These are phyloP conservation scores for Hirtodrosophila trivittata DNA, from an alignment of 2,888 invertebrate species.

Conservation along the genomic window DNA sequence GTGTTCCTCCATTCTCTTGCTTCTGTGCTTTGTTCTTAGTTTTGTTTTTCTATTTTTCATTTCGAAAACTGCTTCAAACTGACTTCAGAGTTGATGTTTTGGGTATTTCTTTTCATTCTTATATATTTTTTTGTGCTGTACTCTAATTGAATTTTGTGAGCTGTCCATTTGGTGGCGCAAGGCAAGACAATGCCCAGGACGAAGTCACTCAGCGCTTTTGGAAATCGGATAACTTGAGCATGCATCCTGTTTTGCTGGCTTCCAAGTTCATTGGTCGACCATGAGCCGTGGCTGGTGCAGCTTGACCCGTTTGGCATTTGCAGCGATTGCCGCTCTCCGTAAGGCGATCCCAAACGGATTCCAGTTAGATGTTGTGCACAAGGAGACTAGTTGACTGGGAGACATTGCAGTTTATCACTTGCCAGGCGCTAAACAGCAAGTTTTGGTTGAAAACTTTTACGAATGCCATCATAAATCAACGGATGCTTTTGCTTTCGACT, in stretches of 20 bases:
- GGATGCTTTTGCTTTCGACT: slow-evolving; percentile 19
- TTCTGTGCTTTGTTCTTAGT: not conserved
- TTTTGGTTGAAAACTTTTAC: slow-evolving; percentile 61
- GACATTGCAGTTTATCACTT: slow-evolving; percentile 63
- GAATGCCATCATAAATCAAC: slow-evolving; percentile 67
- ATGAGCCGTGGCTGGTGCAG: slow-evolving; percentile 3
- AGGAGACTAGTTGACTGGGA: slow-evolving; percentile 8
- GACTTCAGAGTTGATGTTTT: slow-evolving; percentile 5
- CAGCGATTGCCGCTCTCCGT: slow-evolving; percentile 1
- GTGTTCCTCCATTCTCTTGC: no score
- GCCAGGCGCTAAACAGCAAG: slow-evolving; percentile 69
- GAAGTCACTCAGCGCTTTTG: slow-evolving; percentile 17
- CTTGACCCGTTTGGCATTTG: slow-evolving; percentile 21
- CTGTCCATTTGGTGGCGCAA: slow-evolving; percentile 6
- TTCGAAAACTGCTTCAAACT: not conserved
- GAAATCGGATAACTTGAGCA: slow-evolving; percentile 42
- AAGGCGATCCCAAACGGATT: slow-evolving; percentile 28
- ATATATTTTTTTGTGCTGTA: slow-evolving; percentile 22
- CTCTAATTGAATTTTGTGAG: slow-evolving; percentile 44
- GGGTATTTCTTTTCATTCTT: slow-evolving; percentile 6
- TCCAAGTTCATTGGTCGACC: slow-evolving; percentile 21
- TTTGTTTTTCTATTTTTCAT: not conserved
- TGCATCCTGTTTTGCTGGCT: slow-evolving; percentile 27
- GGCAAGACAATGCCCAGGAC: slow-evolving; percentile 19
- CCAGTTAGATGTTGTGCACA: slow-evolving; percentile 7